Evolutionary conservation across 2,797 vertebrate genomes (phyloP).

Genomic region (Semotilus atromaculatus): DNA sequence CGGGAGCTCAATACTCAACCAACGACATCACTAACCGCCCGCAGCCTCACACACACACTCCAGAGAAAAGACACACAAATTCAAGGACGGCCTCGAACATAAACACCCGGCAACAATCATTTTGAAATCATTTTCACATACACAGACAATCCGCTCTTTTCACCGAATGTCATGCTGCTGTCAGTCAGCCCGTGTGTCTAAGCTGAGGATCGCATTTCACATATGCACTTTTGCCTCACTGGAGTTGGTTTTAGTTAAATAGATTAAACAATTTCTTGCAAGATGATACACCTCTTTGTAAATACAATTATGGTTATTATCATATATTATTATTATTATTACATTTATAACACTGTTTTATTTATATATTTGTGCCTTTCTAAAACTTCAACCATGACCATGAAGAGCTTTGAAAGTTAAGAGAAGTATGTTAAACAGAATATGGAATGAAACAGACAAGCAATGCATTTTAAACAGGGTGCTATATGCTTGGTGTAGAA

Average conservation of each 20-base stretch:
- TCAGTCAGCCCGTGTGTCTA: neutral
- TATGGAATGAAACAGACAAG: neutral
- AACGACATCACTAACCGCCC: constrained; percentile 74
- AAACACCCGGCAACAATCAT: neutral
- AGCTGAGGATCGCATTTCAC: neutral
- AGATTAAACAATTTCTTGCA: neutral
- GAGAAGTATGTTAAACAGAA: neutral
- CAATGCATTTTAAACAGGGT: neutral
- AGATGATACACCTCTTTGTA: neutral
- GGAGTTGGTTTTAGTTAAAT: neutral
- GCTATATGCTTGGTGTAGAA: neutral
- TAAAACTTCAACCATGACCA: constrained; percentile 2
- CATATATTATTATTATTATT: neutral
- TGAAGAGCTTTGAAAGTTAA: neutral
- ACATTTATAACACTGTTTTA: neutral
- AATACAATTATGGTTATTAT: neutral
- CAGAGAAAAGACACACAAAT: neutral
- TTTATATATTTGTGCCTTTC: neutral
- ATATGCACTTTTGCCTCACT: neutral
- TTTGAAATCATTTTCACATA: neutral
- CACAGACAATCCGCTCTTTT: neutral
- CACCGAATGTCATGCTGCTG: neutral
- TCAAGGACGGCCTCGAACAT: neutral
- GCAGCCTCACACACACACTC: constrained; percentile 62
- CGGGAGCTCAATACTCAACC: constrained; percentile 77